Evolutionary conservation across 2,888 invertebrate species (phyloP).

Genomic region (Taphrorychus bicolor): DNA sequence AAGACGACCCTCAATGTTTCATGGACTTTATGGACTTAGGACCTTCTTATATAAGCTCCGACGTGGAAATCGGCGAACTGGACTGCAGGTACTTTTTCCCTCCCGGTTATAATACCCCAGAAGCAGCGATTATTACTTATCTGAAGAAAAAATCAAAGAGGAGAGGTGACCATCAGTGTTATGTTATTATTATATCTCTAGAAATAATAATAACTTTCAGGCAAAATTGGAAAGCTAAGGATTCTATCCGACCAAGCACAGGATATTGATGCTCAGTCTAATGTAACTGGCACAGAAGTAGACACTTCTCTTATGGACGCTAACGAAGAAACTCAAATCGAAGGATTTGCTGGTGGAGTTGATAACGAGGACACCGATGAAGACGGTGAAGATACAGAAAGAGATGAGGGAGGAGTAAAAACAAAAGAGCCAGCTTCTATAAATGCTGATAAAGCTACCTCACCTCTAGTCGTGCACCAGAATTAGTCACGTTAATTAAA

Average conservation of each 20-base stretch:
- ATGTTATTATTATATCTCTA: background rate
- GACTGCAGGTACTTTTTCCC: conserved; percentile 76
- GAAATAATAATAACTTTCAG: conserved; percentile 9
- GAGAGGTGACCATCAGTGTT: conserved; percentile 46
- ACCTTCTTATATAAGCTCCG: conserved; percentile 73
- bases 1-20: conserved; percentile 69
- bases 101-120: conserved; percentile 66
- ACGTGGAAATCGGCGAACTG: conserved; percentile 67
- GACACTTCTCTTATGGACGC: conserved; percentile 11
- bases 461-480: conserved; percentile 52
- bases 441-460: conserved; percentile 58
- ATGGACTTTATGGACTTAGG: conserved; percentile 69
- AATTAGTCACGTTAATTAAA: too few relatives aligned
- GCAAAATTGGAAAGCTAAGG: conserved; percentile 23
- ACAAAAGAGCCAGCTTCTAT: too few relatives aligned
- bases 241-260: conserved; percentile 10
- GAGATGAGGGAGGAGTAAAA: conserved; percentile 16
- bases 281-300: conserved; percentile 39
- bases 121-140: conserved; percentile 58
- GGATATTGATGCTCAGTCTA: conserved; percentile 25
- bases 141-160: conserved; percentile 65
- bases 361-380: conserved; percentile 22
- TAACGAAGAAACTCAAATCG: background rate
- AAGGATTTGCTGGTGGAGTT: background rate
- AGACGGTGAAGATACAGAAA: conserved; percentile 35